These are phyloP conservation scores for Netelia melanura DNA, from an alignment of 2,888 invertebrate species.

Conservation along the genomic window DNA sequence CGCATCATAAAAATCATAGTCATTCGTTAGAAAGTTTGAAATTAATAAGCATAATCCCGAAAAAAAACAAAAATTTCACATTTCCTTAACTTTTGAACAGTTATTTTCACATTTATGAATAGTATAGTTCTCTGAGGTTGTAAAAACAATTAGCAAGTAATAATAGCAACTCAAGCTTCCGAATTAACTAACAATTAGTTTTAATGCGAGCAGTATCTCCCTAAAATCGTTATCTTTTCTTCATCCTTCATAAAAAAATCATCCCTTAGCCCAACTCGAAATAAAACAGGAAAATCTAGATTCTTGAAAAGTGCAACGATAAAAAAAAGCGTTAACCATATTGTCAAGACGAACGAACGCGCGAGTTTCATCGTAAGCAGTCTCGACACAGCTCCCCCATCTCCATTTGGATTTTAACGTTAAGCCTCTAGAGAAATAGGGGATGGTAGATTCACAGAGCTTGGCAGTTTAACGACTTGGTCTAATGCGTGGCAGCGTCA, in stretches of 20 bases:
- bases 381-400: slow-evolving; percentile 1
- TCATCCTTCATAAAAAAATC: not conserved
- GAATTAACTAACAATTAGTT: no score
- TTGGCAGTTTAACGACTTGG: slow-evolving; percentile 68
- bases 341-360: not conserved
- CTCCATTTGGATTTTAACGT: slow-evolving; percentile 28
- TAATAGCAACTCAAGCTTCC: no score
- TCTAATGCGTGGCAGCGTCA: slow-evolving; percentile 55
- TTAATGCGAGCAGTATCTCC: no score
- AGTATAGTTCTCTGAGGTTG: no score
- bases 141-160: no score
- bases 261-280: not conserved
- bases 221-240: not conserved
- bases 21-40: no score
- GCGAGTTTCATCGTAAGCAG: slow-evolving; percentile 2
- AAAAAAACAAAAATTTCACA: no score
- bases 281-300: not conserved
- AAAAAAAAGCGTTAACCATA: not conserved
- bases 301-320: not conserved
- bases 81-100: no score
- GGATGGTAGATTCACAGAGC: slow-evolving; percentile 30
- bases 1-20: no score
- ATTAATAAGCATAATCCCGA: no score
- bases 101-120: no score
- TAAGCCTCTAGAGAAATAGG: not conserved